Evolutionary conservation across 2,113 vertebrate genomes (phyloP), one percentile per base, ranked within the genome.

Genomic region (Strix aluco): DNA sequence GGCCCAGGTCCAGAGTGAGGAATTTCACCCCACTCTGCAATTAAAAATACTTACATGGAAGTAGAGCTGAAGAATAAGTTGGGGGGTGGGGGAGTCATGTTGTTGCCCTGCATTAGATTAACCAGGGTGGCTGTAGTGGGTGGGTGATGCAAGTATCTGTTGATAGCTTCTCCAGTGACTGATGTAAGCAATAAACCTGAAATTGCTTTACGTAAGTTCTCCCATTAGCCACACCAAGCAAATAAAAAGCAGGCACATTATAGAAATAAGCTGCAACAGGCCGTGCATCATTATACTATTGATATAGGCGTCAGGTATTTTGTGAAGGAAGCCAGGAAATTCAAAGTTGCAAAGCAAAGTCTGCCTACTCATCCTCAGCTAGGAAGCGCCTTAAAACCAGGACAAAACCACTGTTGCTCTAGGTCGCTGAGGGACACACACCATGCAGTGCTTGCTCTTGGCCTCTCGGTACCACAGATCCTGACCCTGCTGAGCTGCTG

Each of bases 131-230:
- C 13, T 49, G 62, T 61, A 79, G 96, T 3, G 30, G 78, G 77
- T 79, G 86, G 86, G 77, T 97, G 97, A 91, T 83, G 79, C 94
- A 97, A 96, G 96, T 65, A 36, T 27, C 38, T 80, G 81, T 63
- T 78, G 54, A 34, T 65, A 84, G 88, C 75, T 69, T 88, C 55
- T 81, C 30, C 11, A 17, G 71, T 46, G 44, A 87, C 86, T 93
- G 95, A 95, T 61, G 69, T 81, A 90, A 97, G 96, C 96, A 82
- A 44, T 72, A 86, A 95, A 77, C 42, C 61, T 23, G 22, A 74
- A 75, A 67, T 66, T 72, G 30, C 91, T 96, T 94, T 95, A 92
- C 21, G 4, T 40, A 72, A 90, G 67, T 20, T 67, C 71, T 89
- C 52, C 57, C 62, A 72, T 94, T 83, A 72, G 72, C 92, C 86